Evolutionary conservation across 1,140 invertebrate genomes (phyloP).

Genomic region (Armadillidium nasatum): DNA sequence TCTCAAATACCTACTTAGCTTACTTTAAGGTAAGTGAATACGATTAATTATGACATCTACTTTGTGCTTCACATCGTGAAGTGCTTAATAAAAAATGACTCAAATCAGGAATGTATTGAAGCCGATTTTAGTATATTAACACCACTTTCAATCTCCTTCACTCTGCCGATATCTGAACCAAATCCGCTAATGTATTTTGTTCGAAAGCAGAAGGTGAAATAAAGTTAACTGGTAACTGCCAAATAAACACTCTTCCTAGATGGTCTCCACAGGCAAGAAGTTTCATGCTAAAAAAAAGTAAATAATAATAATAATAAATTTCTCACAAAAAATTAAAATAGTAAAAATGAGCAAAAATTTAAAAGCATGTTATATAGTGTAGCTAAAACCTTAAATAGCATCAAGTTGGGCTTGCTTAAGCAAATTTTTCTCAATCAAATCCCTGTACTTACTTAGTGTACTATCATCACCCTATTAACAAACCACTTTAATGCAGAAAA

Average conservation of each 20-base stretch:
- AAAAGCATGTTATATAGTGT: neutral
- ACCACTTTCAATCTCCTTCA: neutral
- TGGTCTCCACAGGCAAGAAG: constrained; percentile 33
- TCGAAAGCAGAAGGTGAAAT: constrained; percentile 30
- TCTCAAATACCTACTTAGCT: too few relatives aligned
- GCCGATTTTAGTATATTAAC: neutral
- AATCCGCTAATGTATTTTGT: neutral
- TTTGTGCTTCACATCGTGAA: too few relatives aligned
- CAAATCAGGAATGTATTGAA: too few relatives aligned
- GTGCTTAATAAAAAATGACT: too few relatives aligned
- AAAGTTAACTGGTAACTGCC: constrained; percentile 34
- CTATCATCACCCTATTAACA: too few relatives aligned
- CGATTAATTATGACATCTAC: too few relatives aligned
- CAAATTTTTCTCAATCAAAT: too few relatives aligned
- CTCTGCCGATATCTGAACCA: neutral
- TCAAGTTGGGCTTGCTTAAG: too few relatives aligned
- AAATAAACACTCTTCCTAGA: constrained; percentile 34
- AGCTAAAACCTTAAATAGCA: neutral
- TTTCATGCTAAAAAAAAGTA: constrained; percentile 17
- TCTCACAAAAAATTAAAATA: neutral
- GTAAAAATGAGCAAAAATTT: neutral
- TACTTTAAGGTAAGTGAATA: too few relatives aligned
- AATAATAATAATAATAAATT: neutral
- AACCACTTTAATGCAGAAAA: too few relatives aligned
- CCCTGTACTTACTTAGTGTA: too few relatives aligned